These are phyloP conservation scores for Spheniscus humboldti DNA, from an alignment of 2,797 vertebrate genomes.

Conservation along the genomic window DNA sequence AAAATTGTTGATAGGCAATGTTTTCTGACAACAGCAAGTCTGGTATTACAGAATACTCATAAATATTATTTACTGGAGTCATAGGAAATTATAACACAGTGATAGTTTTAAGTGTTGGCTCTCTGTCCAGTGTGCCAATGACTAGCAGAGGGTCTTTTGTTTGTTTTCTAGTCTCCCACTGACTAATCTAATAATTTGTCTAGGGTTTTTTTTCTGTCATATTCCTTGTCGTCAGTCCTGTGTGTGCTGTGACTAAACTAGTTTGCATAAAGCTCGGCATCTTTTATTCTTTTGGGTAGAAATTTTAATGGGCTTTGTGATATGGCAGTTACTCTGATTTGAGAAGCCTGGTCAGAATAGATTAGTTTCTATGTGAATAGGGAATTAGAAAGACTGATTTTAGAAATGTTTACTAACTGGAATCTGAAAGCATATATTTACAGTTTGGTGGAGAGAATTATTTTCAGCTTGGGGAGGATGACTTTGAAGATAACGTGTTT, in stretches of 20 bases:
- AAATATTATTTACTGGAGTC: neutral
- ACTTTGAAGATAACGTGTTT: slow-evolving; percentile 39
- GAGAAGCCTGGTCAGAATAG: slow-evolving; percentile 33
- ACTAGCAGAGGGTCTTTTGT: slow-evolving; percentile 22
- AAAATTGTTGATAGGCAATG: neutral
- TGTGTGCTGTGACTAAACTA: neutral
- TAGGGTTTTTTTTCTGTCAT: neutral
- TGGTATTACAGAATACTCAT: neutral
- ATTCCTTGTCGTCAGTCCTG: neutral
- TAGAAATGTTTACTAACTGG: slow-evolving; percentile 18
- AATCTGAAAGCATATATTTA: neutral
- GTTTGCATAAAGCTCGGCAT: neutral
- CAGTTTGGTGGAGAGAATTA: neutral
- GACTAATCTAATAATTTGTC: slow-evolving; percentile 41
- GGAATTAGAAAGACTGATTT: neutral
- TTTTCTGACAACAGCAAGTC: neutral
- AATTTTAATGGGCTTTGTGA: slow-evolving; percentile 37
- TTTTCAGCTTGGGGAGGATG: neutral
- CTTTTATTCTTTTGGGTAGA: slow-evolving; percentile 20
- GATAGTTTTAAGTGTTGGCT: neutral
- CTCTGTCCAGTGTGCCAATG: neutral
- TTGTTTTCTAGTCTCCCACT: slow-evolving; percentile 40
- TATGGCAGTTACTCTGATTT: slow-evolving; percentile 6
- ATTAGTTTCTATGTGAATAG: slow-evolving; percentile 21
- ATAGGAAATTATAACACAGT: neutral